phyloP scores from a whole-genome alignment of 2,888 invertebrate species.

The Spodoptera exigua region DNA sequence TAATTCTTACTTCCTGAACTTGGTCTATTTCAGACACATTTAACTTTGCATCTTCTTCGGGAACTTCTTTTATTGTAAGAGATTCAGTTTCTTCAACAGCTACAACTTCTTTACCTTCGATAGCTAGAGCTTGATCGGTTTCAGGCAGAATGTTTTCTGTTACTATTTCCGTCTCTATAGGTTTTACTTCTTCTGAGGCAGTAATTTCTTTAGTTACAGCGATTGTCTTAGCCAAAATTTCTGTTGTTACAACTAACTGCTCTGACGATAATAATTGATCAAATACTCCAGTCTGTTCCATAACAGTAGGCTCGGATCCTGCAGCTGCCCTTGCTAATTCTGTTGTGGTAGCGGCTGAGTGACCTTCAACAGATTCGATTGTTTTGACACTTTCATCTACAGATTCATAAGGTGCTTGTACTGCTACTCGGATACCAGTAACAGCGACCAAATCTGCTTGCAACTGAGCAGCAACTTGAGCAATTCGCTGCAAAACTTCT shows the following conservation, averaged over 20 bases:
- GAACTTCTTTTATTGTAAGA: conserved; percentile 5
- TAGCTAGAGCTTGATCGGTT: conserved; percentile 8
- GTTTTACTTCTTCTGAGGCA: conserved; percentile 11
- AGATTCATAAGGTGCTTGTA: conserved; percentile 59
- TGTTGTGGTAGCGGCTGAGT: conserved; percentile 11
- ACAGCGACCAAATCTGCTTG: conserved; percentile 72
- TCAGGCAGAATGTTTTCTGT: not conserved
- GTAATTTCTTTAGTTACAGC: conserved; percentile 27
- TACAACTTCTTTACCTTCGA: conserved; percentile 20
- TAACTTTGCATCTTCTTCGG: conserved; percentile 13
- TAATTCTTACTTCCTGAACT: conserved; percentile 9
- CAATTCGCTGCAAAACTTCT: conserved; percentile 67
- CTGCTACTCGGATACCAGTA: conserved; percentile 60
- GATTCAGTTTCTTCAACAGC: conserved; percentile 23
- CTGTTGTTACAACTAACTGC: conserved; percentile 28
- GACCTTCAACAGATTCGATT: conserved; percentile 17
- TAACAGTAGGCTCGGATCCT: conserved; percentile 27
- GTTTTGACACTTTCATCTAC: conserved; percentile 21
- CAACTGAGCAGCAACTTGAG: conserved; percentile 68
- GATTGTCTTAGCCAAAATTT: conserved; percentile 30
- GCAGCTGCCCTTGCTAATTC: conserved; percentile 28
- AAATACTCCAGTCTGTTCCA: conserved; percentile 35
- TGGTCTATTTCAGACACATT: conserved; percentile 6
- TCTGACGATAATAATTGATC: conserved; percentile 13
- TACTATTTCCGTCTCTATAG: conserved; percentile 1